Conservation (phyloP, 2,113 vertebrate species). For the Isurus oxyrinchus region DNA sequence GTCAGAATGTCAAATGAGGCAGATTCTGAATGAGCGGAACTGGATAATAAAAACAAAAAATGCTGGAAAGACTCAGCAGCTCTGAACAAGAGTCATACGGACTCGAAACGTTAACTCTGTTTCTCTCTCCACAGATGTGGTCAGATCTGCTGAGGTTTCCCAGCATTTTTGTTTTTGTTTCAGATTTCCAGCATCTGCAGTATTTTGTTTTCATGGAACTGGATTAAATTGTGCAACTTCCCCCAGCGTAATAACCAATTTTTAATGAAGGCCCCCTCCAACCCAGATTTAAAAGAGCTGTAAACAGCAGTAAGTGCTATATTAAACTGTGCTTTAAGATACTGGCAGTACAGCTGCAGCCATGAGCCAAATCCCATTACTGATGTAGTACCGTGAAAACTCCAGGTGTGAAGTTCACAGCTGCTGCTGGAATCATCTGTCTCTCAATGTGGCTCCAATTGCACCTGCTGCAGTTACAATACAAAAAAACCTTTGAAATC, state of each 20-base stretch:
- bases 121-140: too few species aligned
- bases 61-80: too few species aligned
- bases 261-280: neutral
- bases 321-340: slow-evolving; percentile 7
- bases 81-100: too few species aligned
- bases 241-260: neutral
- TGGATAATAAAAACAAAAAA: neutral
- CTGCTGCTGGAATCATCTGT: neutral
- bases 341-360: neutral
- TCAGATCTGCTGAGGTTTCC: too few species aligned
- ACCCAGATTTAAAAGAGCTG: neutral
- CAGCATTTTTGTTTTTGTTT: too few species aligned
- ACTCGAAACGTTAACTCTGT: too few species aligned
- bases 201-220: too few species aligned
- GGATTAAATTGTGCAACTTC: neutral
- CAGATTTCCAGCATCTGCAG: too few species aligned
- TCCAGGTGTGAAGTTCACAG: neutral
- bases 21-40: neutral
- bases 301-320: neutral
- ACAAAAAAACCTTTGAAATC: neutral
- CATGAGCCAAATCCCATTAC: neutral
- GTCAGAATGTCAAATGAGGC: neutral
- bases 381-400: neutral
- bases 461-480: neutral
- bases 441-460: neutral